Evolutionary conservation across 1,140 invertebrate species (phyloP), one percentile per base, ranked within the genome.

Genomic region (Ceratina australensis): DNA sequence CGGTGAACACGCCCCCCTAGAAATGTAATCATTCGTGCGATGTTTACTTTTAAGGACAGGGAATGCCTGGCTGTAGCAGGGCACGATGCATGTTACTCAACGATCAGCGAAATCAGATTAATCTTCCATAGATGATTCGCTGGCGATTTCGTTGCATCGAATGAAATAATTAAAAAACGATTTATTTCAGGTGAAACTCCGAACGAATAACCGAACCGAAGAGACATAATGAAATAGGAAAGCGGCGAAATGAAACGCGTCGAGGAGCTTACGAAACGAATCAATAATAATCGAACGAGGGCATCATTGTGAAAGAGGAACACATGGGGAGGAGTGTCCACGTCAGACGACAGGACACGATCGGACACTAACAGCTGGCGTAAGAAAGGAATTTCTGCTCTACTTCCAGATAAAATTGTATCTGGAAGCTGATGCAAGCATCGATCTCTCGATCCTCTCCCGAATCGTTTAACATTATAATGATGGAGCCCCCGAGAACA

Each of bases 391-490:
- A 78, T 15, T 73, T 18, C 24, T 52, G 72, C 66, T 76, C 80
- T 59, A 64, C 33, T 67, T 79, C 7, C 7, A 68, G 26, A 67
- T 49, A 28, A 64, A 57, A 50, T 28, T 28, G 57, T 66, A 67
- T 33, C 22, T 52, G 52, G 24, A 28, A 33, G 78, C 74, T 80
- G 81, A 61, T 56, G 20, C 73, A 69, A 83, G 78, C 57, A 56
- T 80, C 54, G 59, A 56, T 26, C 49, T 47, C 28, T 49, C 69
- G 75, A 49, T 67, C 63, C 66, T 82, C 60, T 69, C 59, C 78
- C 57, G 77, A 85, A 83, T 85, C 78, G 77, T 86, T 79, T 84
- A 84, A 84, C 82, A 84, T 86, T 84, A 74, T 84, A 84, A 86
- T 78, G 82, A 80, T 77, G 77, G 67, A 64, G 72, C 72, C 75